Evolutionary conservation across 1,140 invertebrate genomes (phyloP).

Genomic region (Orussus abietinus): DNA sequence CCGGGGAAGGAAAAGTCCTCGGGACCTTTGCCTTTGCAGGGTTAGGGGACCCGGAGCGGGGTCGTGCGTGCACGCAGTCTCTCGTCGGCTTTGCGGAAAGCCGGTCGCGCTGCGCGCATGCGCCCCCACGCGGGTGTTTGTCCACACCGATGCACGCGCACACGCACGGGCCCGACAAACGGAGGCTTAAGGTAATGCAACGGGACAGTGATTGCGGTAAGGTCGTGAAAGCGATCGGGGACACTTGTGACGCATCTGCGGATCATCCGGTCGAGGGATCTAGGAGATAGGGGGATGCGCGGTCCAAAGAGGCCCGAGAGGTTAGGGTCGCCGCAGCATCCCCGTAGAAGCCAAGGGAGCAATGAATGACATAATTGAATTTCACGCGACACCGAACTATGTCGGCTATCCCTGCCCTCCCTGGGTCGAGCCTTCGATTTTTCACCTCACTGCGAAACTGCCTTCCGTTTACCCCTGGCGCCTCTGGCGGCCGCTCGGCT

Average conservation of each 20-base stretch:
- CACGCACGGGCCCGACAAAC: slow-evolving; percentile 3
- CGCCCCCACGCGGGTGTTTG: slow-evolving; percentile 20
- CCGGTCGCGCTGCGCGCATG: slow-evolving; percentile 20
- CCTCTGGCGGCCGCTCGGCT: no score
- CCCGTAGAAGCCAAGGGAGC: slow-evolving; percentile 28
- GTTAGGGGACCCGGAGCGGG: slow-evolving; percentile 1
- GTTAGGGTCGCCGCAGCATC: no score
- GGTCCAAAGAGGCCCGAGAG: slow-evolving; percentile 17
- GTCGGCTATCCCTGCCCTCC: no score
- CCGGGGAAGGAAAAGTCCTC: slow-evolving; percentile 12
- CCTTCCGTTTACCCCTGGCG: background rate
- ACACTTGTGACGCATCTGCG: slow-evolving; percentile 44
- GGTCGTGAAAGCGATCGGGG: slow-evolving; percentile 34
- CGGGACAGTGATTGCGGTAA: slow-evolving; percentile 44
- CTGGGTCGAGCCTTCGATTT: background rate
- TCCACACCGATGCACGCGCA: slow-evolving; percentile 15
- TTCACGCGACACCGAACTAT: slow-evolving; percentile 40
- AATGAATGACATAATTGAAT: slow-evolving; percentile 50
- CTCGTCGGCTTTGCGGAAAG: slow-evolving; percentile 21
- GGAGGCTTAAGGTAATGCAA: slow-evolving; percentile 27
- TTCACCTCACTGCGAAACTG: background rate
- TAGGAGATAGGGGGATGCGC: slow-evolving; percentile 28
- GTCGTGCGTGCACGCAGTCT: slow-evolving; percentile 22
- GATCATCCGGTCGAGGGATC: slow-evolving; percentile 36
- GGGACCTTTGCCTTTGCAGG: slow-evolving; percentile 22